Evolutionary conservation across 2,888 invertebrate species (phyloP), one percentile per base, ranked within the genome.

Genomic region (Euphydryas editha): DNA sequence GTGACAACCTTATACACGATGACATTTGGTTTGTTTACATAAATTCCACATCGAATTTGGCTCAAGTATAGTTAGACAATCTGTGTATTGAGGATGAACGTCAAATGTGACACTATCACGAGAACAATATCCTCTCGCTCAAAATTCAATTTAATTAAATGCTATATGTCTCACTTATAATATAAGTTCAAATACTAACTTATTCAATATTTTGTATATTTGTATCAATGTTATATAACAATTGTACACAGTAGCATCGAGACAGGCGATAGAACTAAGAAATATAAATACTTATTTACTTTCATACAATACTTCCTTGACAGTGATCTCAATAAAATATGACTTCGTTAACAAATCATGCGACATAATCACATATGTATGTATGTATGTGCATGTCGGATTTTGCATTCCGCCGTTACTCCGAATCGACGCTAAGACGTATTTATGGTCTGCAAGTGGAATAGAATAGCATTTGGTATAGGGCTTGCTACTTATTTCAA

Each of bases 321-420:
- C 77, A 72, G 76, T 72, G 79, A 82, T 82, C 77, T 81, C 83
- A 84, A 85, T 86, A 86, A 85, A 87, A 84, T 78, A 80, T 82
- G 83, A 81, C 82, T 85, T 81, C 78, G 78, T 81, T 80, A 79
- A 78, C 81, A 78, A 81, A 79, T 76, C 78, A 73, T 71, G 51
- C 51, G 51, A 73, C 76, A 73, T 75, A 77, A 76, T 76, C 74
- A 78, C 75, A 78, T 73, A 75, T 77, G 73, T 73, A 75, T 77
- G 73, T 73, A 75, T 78, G 73, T 66, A 68, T 71, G 74, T 74
- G 71, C 74, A 70, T 67, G 72, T 69, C 70, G 73, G 76, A 72
- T 70, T 78, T 81, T 77, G 77, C 80, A 78, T 82, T 76, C 76
- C 69, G 39, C 64, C 59, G 62, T 60, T 63, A 66, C 65, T 68